Evolutionary conservation across 2,113 vertebrate genomes (phyloP), one percentile per base, ranked within the genome.

Genomic region (Sander vitreus): DNA sequence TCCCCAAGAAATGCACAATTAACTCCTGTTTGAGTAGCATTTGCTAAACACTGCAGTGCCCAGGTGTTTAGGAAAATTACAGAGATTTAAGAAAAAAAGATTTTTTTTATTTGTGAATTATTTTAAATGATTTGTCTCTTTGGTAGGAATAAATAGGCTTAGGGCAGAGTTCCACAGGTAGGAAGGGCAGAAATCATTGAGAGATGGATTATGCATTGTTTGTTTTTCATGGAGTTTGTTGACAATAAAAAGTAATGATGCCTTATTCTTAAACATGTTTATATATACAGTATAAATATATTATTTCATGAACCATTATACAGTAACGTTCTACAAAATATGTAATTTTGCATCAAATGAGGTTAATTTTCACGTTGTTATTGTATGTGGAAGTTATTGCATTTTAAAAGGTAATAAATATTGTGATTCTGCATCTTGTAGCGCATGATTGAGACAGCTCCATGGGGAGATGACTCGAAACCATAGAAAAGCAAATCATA

Each of bases 401-500:
- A 18, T 50, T 51, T 70, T 6, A 55, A 48, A 58, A 47, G 27
- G 1, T 45, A 55, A 45, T 57, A 1, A 85, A 11, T 9, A 16
- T 39, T 50, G 48, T 78, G 5, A 27, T 50, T 86, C 43, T 89
- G 15, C 6, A 10, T 87, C 15, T 76, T 76, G 21, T 73, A 99
- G 98, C 95, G 94, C 48, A 94, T 98, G 88, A 97, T 99, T 91
- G 97, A 99, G 78, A 88, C 92, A 0, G 86, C 97, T 67, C 94
- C 95, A 10, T 99, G 96, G 94, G 97, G 97, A 0, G 97, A 99
- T 14, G 97, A 99, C 88, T 75, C 0, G 81, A 80, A 4, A 83
- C 96, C 1, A 96, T 99, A 0, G 97, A 97, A 10, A 96, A 97
- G 64, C 97, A 98, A 80, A 97, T 99, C 50, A 4, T 73, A 6